These are phyloP conservation scores for Luscinia megarhynchos DNA, from an alignment of 2,797 vertebrate genomes.

Conservation along the genomic window DNA sequence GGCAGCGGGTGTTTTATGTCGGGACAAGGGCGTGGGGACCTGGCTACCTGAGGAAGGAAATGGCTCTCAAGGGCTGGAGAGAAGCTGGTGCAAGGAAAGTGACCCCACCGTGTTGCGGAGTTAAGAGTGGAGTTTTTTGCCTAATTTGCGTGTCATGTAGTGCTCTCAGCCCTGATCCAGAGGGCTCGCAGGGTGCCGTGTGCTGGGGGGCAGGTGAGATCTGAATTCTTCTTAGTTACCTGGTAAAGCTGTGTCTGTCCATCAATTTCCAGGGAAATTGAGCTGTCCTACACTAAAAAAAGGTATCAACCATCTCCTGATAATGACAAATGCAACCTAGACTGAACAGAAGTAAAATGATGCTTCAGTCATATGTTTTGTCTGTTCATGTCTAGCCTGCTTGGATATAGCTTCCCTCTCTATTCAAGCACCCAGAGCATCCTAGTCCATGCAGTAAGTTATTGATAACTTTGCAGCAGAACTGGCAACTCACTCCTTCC, in stretches of 20 bases:
- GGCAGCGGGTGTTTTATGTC: background rate
- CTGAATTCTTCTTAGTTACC: background rate
- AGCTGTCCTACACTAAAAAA: background rate
- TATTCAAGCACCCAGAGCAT: background rate
- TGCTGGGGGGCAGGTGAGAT: background rate
- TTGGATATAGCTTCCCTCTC: background rate
- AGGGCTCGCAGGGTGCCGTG: background rate
- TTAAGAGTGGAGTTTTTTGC: background rate
- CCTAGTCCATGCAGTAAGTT: background rate
- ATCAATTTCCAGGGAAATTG: rapidly evolving
- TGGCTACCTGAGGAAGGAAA: background rate
- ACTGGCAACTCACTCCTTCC: background rate
- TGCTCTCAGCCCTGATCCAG: background rate
- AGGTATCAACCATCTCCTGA: background rate
- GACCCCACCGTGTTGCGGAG: background rate
- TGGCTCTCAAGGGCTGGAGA: background rate
- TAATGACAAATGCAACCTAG: background rate
- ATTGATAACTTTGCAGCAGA: background rate
- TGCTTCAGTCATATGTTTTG: background rate
- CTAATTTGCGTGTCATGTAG: background rate
- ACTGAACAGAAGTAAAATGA: background rate
- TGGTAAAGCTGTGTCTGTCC: background rate
- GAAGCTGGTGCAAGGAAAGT: background rate
- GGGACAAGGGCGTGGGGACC: background rate
- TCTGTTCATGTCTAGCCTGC: background rate